Evolutionary conservation across 2,113 vertebrate genomes (phyloP), one percentile per base, ranked within the genome.

Genomic region (Aptenodytes forsteri): DNA sequence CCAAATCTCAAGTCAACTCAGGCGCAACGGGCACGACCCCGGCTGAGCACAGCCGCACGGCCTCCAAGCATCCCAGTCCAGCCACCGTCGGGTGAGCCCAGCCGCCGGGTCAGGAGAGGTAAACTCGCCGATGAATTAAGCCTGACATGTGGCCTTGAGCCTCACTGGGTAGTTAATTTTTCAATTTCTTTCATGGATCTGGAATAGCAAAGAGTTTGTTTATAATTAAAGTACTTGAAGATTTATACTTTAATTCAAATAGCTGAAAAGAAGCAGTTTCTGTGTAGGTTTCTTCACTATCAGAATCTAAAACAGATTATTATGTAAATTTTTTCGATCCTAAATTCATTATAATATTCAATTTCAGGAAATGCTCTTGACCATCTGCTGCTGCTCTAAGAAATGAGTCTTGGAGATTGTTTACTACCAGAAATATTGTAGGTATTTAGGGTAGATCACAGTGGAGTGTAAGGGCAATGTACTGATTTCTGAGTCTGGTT

Each of bases 281-380:
- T 87, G 30, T 50, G 79, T 91, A 95, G 87, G 88, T 82, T 90
- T 93, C 95, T 91, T 69, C 93, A 67, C 91, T 54, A 89, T 93
- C 59, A 71, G 76, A 82, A 96, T 90, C 93, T 58, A 72, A 88
- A 97, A 3, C 96, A 97, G 96, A 90, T 95, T 93, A 94, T 98
- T 97, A 98, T 97, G 97, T 97, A 97, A 97, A 97, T 92, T 93
- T 76, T 92, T 93, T 89, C 7, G 7, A 86, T 93, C 90, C 93
- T 49, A 81, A 95, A 97, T 96, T 87, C 56, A 93, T 97, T 96
- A 96, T 94, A 96, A 83, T 95, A 96, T 96, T 96, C 95, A 95
- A 97, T 98, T 97, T 98, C 95, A 73, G 90, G 94, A 89, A 88
- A 92, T 80, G 64, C 94, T 94, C 96, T 98, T 97, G 95, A 96